Evolutionary conservation across 2,888 invertebrate species (phyloP), one percentile per base, ranked within the genome.

Genomic region (Cordilura impudica): DNA sequence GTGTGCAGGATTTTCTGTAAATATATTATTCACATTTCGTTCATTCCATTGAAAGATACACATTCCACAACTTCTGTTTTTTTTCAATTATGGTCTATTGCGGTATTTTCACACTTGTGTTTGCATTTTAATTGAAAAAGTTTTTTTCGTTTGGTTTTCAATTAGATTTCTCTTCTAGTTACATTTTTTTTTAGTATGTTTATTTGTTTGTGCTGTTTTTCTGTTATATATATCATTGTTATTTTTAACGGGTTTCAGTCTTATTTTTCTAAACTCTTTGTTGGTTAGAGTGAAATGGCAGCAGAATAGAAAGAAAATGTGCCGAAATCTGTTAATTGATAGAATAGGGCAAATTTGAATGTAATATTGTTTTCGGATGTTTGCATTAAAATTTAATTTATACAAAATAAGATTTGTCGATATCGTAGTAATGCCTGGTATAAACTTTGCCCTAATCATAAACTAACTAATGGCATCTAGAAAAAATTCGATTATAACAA

Each of bases 101-200:
- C 78, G 78, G 78, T 71, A 79, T 79, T 79, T 79, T 79, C 74
- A 75, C 78, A 79, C 78, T 79, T 79, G 74, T 79, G 74, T 79
- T 79, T 79, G 75, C 74, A 79, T 79, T 79, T 79, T 79, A 79
- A 79, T 79, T 79, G 78, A 79, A 79, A 78, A 78, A 78, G 29
- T 77, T n/a, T 77, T 78, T 73, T 73, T 69, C 77, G 60, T 77
- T 77, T 76, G 76, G 76, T 73, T 80, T 80, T 81, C 80, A 77
- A 81, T 81, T 81, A 81, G 70, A 72, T 81, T 81, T 70, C 69
- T 73, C 67, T 69, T 66, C 58, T 60, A 65, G 58, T 35, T 63
- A 58, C 7, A 43, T 10, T 16, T 26, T 60, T 26, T 51, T 51
- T 58, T n/a, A 4, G 3, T 39, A 39, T 58, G 47, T 35, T 65